phyloP scores from a whole-genome alignment of 2,113 vertebrate species.

The Prionailurus viverrinus region DNA sequence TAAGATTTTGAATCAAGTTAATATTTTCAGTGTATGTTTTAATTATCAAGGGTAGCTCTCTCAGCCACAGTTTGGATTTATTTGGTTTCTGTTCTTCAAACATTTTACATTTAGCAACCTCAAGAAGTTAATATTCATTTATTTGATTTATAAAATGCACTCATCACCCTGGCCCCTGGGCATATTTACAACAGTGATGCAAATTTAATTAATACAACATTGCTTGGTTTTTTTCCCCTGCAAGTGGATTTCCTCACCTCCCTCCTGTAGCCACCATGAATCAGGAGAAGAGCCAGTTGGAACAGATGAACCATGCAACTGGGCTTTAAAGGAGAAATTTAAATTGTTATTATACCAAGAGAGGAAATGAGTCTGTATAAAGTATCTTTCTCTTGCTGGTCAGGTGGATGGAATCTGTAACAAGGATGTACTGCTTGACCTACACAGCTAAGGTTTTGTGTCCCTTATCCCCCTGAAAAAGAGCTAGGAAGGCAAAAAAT shows the following conservation, averaged over 20 bases:
- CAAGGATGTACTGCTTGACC: neutral
- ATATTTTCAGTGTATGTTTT: conserved; percentile 71
- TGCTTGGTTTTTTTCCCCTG: conserved; percentile 37
- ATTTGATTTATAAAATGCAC: conserved; percentile 76
- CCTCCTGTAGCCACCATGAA: neutral
- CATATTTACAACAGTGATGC: conserved; percentile 68
- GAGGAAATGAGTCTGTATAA: neutral
- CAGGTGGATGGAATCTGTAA: neutral
- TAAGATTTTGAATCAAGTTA: conserved; percentile 73
- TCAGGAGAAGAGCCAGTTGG: conserved; percentile 34
- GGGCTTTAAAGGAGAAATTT: neutral
- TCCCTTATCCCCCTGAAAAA: neutral
- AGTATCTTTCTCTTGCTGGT: neutral
- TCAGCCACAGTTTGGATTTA: conserved; percentile 28
- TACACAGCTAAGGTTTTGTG: neutral
- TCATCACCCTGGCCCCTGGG: conserved; percentile 64
- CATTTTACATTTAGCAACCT: conserved; percentile 61
- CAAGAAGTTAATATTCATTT: conserved; percentile 75
- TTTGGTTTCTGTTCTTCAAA: conserved; percentile 66
- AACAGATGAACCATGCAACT: conserved; percentile 29
- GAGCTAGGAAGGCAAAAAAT: neutral
- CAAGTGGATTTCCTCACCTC: conserved; percentile 41
- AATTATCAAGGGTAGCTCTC: conserved; percentile 57
- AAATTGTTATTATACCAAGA: neutral
- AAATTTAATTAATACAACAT: conserved; percentile 78